These are phyloP conservation scores for Rhamphomyia laevipes DNA, from an alignment of 2,888 invertebrate species.

Conservation along the genomic window DNA sequence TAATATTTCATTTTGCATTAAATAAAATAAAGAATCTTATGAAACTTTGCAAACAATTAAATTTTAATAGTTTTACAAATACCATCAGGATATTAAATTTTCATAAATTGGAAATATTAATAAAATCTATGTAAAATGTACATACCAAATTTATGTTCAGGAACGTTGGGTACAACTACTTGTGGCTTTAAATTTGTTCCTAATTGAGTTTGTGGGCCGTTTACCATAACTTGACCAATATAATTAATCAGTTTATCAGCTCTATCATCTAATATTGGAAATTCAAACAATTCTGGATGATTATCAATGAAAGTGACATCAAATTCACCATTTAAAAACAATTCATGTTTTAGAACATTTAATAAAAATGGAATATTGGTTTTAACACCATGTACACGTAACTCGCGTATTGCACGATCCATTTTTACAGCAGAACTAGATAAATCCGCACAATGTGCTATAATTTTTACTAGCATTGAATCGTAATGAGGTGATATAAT, in stretches of 20 bases:
- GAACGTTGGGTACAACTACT: constrained; percentile 67
- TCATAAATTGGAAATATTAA: no score
- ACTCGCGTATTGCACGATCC: constrained; percentile 83
- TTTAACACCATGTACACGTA: constrained; percentile 91
- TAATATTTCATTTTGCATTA: no score
- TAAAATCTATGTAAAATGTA: no score
- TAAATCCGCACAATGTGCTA: constrained; percentile 76
- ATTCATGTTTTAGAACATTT: constrained; percentile 86
- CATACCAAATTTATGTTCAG: constrained; percentile 26
- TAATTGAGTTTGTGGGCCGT: constrained; percentile 83
- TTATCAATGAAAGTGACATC: constrained; percentile 97
- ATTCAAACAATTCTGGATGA: constrained; percentile 82
- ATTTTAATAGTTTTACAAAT: no score
- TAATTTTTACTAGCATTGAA: constrained; percentile 83
- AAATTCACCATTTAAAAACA: constrained; percentile 76
- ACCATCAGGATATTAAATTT: no score
- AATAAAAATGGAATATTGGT: constrained; percentile 94
- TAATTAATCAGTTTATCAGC: constrained; percentile 87
- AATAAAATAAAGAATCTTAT: no score
- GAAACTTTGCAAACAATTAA: no score
- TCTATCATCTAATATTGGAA: constrained; percentile 71
- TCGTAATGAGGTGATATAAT: constrained; percentile 95
- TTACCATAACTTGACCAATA: constrained; percentile 78
- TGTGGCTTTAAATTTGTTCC: constrained; percentile 75
- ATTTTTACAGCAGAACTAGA: constrained; percentile 83